Base-by-base conservation (phyloP, 2,888 invertebrate genomes). In the Heliconius erato region DNA sequence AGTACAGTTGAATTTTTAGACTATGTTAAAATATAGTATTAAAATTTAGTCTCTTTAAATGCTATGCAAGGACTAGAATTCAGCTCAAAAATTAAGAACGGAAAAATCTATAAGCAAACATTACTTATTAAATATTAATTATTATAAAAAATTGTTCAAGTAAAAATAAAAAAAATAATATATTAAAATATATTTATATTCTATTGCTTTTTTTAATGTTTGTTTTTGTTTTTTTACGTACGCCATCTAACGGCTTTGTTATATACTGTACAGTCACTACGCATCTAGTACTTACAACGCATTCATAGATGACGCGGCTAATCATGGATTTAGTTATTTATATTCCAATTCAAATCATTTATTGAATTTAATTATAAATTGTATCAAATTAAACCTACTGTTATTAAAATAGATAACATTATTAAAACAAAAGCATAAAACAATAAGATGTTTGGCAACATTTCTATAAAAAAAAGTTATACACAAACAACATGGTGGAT, bases 401-500 rank as follows among this genome's bases (percentile, higher is more conserved):
- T 4, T n/a, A n/a, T 63, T 63, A 63, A 63, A 63, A 19, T 12
- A 63, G n/a, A n/a, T n/a, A 3, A 63, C 3, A n/a, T 63, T 63
- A 63, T n/a, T n/a, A 63, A 63, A 63, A 63, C 63, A n/a, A 68
- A 32, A 40, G 69, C 69, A 35, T 49, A 49, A 68, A 54, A 79
- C 28, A 59, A 65, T 14, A 26, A 63, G 35, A 40, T 35, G 76
- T 63, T 63, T 76, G 86, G 88, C 83, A 82, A 84, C 84, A 84
- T 81, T 80, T 32, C 11, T 54, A 32, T 74, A 83, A 86, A 87
- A 63, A 93, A 94, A 95, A 94, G 91, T 92, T 92, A 94, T 92
- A 95, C 92, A 95, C 95, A 96, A 96, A 96, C 96, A 96, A 96
- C 96, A 96, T 96, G 96, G 96, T 96, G 96, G 96, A 96, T 96